A percentile compares a stretch with the other conserved stretches of the same genome.
These are phyloP conservation scores for Orgyia antiqua DNA, from an alignment of 2,888 invertebrate genomes.

Conservation along the genomic window DNA sequence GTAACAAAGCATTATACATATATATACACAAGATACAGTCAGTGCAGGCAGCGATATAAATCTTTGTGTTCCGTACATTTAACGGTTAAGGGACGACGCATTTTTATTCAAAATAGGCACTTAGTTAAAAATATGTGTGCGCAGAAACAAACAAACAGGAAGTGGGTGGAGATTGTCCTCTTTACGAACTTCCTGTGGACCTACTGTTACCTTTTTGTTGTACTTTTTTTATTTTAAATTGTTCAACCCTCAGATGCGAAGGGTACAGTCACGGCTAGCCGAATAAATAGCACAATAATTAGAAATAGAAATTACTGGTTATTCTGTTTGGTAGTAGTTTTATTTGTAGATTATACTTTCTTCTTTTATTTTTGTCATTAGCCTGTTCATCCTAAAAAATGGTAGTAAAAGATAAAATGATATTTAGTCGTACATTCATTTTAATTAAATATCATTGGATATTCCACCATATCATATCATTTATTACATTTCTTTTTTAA, in stretches of 20 bases:
- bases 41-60: conserved; percentile 50
- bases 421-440: too few relatives aligned
- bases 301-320: too few relatives aligned
- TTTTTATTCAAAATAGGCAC: conserved; percentile 77
- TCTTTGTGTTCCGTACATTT: conserved; percentile 59
- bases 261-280: conserved; percentile 17
- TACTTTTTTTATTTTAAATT: conserved; percentile 17
- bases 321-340: too few relatives aligned
- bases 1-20: conserved; percentile 24
- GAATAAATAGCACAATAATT: too few relatives aligned
- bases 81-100: conserved; percentile 61
- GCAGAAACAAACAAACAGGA: conserved; percentile 66
- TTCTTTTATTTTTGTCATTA: too few relatives aligned
- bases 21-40: conserved; percentile 20
- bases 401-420: too few relatives aligned
- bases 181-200: conserved; percentile 43
- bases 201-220: conserved; percentile 34
- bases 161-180: conserved; percentile 59
- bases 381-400: too few relatives aligned
- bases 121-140: conserved; percentile 75
- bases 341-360: too few relatives aligned
- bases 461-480: too few relatives aligned
- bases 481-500: too few relatives aligned
- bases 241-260: conserved; percentile 34
- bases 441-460: too few relatives aligned